A percentile compares a stretch with the other conserved stretches of the same genome.
These are phyloP conservation scores for Stegodyphus dumicola DNA, from an alignment of 1,140 invertebrate genomes.

Conservation along the genomic window DNA sequence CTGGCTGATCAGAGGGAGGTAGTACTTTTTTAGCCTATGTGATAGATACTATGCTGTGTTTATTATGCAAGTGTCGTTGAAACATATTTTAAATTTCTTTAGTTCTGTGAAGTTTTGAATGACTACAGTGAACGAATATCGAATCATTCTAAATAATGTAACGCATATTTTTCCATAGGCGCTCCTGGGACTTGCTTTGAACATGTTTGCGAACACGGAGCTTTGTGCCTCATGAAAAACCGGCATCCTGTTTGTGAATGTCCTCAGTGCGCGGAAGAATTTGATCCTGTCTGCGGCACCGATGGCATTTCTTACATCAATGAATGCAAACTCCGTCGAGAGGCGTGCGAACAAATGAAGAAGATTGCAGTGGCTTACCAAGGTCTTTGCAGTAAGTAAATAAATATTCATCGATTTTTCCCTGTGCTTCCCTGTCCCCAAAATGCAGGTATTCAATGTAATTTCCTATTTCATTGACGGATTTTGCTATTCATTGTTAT, in stretches of 20 bases:
- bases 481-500: too few relatives aligned
- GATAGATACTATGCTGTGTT: too few relatives aligned
- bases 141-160: too few relatives aligned
- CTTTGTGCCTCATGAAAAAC: slow-evolving; percentile 79
- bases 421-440: too few relatives aligned
- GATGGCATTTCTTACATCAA: slow-evolving; percentile 91
- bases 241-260: slow-evolving; percentile 84
- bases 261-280: slow-evolving; percentile 84
- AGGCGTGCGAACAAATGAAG: slow-evolving; percentile 80
- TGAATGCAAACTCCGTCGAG: slow-evolving; percentile 82
- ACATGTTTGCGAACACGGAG: slow-evolving; percentile 80
- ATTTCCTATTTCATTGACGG: too few relatives aligned
- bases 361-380: slow-evolving; percentile 82
- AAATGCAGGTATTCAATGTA: too few relatives aligned
- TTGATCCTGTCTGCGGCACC: slow-evolving; percentile 85
- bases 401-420: not conserved
- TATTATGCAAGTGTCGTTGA: too few relatives aligned
- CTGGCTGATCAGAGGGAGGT: too few relatives aligned
- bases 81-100: too few relatives aligned
- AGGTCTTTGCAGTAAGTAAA: slow-evolving; percentile 69
- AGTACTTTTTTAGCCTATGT: too few relatives aligned
- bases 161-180: not conserved
- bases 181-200: slow-evolving; percentile 74
- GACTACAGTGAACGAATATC: too few relatives aligned
- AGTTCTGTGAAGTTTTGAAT: too few relatives aligned